Evolutionary conservation across 2,113 vertebrate species (phyloP), one percentile per base, ranked within the genome.

Genomic region (Diglossa brunneiventris): DNA sequence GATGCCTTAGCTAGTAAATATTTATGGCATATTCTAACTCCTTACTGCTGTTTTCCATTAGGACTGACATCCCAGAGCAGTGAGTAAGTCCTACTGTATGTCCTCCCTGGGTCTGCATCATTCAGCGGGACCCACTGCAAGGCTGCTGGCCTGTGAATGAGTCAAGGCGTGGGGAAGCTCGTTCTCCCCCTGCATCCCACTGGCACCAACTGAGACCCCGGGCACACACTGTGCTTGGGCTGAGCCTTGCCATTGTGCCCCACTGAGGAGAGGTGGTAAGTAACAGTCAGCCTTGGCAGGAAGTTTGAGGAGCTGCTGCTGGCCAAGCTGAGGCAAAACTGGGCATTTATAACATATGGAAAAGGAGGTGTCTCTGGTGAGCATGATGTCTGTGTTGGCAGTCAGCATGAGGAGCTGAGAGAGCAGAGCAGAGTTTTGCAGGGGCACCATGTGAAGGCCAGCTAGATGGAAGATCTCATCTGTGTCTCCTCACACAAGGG

Each of bases 11-110:
- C 56, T 83, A 41, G 44, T 90, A 94, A 96, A 92, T 94, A 90
- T 92, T 95, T 95, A 90, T 78, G 73, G 68, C 64, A 49, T 52
- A 78, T 93, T 94, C 44, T 75, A 79, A 89, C 80, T 68, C 44
- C 31, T 95, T 11, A 28, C 76, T 79, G 85, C 86, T 81, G 83
- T 72, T 95, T 94, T 90, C 76, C 83, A 81, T 90, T 84, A 90
- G 88, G 49, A 50, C 31, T 79, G 83, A 82, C 83, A 64, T 89
- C 92, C 75, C 89, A 90, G 87, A 93, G 74, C 72, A 89, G 52
- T 92, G 72, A 92, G 55, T 90, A 90, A 94, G 70, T 69, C 63
- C 80, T 23, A 18, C 7, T 59, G 30, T n/a, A 37, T 64, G 85
- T 63, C 61, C 56, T 84, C 24, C 22, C 61, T 92, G 90, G 79